A percentile compares a stretch with the other conserved stretches of the same genome.
Evolutionary conservation across 2,888 invertebrate species (phyloP).

Genomic region (Calameuta pallipes): DNA sequence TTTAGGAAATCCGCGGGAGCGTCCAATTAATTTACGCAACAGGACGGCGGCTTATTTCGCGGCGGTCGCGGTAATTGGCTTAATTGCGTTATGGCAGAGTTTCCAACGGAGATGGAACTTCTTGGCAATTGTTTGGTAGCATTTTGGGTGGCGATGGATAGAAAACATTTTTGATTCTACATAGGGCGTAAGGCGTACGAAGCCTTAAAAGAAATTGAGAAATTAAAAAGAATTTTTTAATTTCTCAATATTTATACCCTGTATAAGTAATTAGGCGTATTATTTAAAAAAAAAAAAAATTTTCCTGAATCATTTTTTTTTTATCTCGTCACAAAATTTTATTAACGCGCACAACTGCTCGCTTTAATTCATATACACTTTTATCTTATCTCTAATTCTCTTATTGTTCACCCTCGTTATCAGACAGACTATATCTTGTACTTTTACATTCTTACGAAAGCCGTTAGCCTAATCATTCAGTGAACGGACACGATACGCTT

Average conservation of each 20-base stretch:
- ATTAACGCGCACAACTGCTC: neutral
- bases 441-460: neutral
- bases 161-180: neutral
- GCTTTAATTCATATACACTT: neutral
- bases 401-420: slow-evolving; percentile 4
- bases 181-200: no score
- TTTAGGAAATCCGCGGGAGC: slow-evolving; percentile 64
- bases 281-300: neutral
- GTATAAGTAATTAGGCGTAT: neutral
- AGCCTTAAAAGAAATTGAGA: no score
- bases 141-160: neutral
- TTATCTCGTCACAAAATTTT: neutral
- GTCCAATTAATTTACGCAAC: slow-evolving; percentile 66
- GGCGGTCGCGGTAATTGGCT: slow-evolving; percentile 61
- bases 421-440: slow-evolving; percentile 15
- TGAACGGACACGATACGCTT: slow-evolving; percentile 26
- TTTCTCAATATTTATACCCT: no score
- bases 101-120: neutral
- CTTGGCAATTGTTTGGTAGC: neutral
- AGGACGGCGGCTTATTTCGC: slow-evolving; percentile 48
- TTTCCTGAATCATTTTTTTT: neutral
- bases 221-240: neutral
- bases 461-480: neutral
- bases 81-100: slow-evolving; percentile 60
- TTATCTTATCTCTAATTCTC: slow-evolving; percentile 15